These are phyloP conservation scores for Xylota segnis DNA, from an alignment of 2,888 invertebrate genomes.

Conservation along the genomic window DNA sequence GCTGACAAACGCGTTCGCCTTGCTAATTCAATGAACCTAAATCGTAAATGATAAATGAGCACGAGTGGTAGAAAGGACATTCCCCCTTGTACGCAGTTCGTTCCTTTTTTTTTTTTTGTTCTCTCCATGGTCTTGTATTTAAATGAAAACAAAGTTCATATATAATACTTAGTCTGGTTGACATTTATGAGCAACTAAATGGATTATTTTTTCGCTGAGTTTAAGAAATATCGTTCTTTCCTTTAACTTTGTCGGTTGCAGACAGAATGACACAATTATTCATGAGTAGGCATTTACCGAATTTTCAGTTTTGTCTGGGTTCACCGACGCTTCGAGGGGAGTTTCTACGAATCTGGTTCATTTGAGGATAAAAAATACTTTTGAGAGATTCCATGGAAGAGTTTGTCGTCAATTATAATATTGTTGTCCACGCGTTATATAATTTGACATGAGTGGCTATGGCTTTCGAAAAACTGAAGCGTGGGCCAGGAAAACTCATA, in stretches of 20 bases:
- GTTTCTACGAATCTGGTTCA: not conserved
- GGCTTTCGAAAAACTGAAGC: not conserved
- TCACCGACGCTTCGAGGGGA: not conserved
- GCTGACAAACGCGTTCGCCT: conserved; percentile 53
- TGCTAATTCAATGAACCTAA: conserved; percentile 61
- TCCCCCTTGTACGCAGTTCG: conserved; percentile 31
- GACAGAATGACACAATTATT: conserved; percentile 50
- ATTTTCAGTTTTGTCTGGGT: conserved; percentile 27
- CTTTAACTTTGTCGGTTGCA: conserved; percentile 35
- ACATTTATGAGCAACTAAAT: conserved; percentile 65
- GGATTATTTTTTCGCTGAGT: conserved; percentile 16
- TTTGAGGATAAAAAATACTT: not conserved
- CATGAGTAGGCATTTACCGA: conserved; percentile 38
- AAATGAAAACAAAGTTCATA: conserved; percentile 60
- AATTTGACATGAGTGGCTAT: not conserved
- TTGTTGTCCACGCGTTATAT: not conserved
- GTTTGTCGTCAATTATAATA: not conserved
- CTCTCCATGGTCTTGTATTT: conserved; percentile 22
- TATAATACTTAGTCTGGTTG: conserved; percentile 59
- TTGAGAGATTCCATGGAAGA: not conserved
- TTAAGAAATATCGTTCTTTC: conserved; percentile 31
- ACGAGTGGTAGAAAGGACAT: conserved; percentile 13
- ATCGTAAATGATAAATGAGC: conserved; percentile 66
- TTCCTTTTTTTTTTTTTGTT: not conserved
- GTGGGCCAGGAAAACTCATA: not conserved